Evolutionary conservation across 2,797 vertebrate genomes (phyloP).

Genomic region (Micrastur ruficollis): DNA sequence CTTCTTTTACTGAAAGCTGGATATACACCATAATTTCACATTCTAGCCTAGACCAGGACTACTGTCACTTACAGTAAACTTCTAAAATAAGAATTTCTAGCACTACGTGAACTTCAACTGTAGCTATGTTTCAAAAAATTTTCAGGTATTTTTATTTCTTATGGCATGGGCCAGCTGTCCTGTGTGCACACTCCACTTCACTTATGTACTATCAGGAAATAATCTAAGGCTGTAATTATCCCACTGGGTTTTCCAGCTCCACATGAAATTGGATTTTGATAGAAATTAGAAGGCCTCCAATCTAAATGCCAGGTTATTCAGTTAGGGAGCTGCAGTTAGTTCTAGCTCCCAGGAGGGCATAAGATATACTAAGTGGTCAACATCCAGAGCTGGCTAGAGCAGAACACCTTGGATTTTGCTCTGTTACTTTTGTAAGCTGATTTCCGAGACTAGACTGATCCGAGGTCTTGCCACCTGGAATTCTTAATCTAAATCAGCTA

Average conservation of each 20-base stretch:
- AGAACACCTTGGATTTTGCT: neutral
- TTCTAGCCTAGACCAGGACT: neutral
- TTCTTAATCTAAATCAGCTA: neutral
- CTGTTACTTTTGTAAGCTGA: neutral
- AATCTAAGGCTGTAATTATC: neutral
- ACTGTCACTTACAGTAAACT: neutral
- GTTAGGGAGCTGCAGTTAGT: neutral
- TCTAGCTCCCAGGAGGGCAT: neutral
- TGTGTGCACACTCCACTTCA: neutral
- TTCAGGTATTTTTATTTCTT: neutral
- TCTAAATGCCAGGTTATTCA: neutral
- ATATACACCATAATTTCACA: neutral
- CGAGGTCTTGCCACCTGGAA: neutral
- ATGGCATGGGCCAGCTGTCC: neutral
- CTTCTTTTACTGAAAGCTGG: neutral
- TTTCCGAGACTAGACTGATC: neutral
- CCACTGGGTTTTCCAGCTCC: neutral
- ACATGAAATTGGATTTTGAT: neutral
- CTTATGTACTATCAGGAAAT: neutral
- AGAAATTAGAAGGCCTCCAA: neutral
- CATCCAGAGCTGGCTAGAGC: neutral
- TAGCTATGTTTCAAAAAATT: neutral
- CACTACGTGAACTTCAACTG: neutral
- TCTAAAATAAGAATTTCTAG: neutral
- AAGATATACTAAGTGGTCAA: neutral